Conservation (phyloP, 2,797 vertebrate genomes). For the Lycodopsis pacificus region DNA sequence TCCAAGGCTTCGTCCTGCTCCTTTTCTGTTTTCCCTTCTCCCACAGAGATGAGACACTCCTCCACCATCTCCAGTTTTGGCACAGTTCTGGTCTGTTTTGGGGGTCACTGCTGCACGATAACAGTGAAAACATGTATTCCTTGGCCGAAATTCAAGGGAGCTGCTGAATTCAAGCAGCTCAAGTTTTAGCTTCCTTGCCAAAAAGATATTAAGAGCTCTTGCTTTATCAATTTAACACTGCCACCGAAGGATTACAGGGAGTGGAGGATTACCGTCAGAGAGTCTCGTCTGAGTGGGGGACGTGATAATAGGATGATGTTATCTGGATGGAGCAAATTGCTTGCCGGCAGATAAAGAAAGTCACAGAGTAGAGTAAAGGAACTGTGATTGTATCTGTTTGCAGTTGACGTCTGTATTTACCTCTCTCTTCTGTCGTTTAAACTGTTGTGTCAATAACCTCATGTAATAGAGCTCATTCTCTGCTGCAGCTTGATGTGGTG, state of each 20-base stretch:
- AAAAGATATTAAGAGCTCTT: conserved; percentile 40
- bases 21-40: conserved; percentile 8
- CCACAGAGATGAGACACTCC: conserved; percentile 8
- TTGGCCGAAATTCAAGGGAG: conserved; percentile 36
- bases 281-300: conserved; percentile 15
- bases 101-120: conserved; percentile 20
- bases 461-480: conserved; percentile 10
- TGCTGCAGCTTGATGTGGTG: conserved; percentile 42
- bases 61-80: conserved; percentile 25
- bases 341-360: conserved; percentile 28
- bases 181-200: conserved; percentile 33
- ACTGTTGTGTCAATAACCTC: neutral
- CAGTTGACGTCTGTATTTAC: neutral
- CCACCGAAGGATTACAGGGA: conserved; percentile 41
- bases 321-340: conserved; percentile 38
- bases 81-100: neutral
- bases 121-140: conserved; percentile 39
- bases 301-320: conserved; percentile 36
- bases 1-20: neutral
- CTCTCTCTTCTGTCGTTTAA: neutral
- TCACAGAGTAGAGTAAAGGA: conserved; percentile 8
- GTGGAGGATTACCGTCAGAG: conserved; percentile 43
- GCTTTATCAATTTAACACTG: conserved; percentile 44
- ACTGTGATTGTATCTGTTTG: neutral
- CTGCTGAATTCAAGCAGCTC: conserved; percentile 24